phyloP scores from a whole-genome alignment of 1,140 invertebrate species.

The Bicyclus anynana region DNA sequence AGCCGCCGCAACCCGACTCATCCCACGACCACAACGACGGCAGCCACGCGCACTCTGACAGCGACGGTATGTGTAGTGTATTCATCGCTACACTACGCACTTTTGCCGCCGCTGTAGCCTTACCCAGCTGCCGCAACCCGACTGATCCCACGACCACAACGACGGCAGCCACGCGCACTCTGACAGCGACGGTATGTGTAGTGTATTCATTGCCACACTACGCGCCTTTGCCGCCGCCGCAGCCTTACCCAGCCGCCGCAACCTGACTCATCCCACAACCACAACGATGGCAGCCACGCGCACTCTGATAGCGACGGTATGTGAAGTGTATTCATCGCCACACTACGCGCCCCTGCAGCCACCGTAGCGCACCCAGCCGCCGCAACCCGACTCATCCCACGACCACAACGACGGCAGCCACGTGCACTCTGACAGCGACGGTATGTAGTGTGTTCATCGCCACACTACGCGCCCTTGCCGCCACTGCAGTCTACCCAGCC shows the following conservation, averaged over 20 bases:
- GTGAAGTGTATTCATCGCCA: no score
- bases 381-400: constrained; percentile 48
- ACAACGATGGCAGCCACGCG: constrained; percentile 32
- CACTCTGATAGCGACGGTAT: constrained; percentile 59
- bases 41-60: constrained; percentile 43
- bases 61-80: constrained; percentile 58
- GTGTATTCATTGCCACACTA: constrained; percentile 64
- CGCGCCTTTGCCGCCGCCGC: constrained; percentile 49
- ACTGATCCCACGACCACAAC: constrained; percentile 45
- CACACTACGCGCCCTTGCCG: constrained; percentile 53
- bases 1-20: constrained; percentile 47
- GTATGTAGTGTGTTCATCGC: no score
- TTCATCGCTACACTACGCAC: constrained; percentile 59
- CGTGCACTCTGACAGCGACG: constrained; percentile 53
- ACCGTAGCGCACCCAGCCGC: constrained; percentile 45
- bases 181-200: constrained; percentile 59
- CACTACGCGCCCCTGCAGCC: constrained; percentile 54
- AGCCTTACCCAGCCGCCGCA: constrained; percentile 42
- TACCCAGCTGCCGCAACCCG: constrained; percentile 43
- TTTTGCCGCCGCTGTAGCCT: constrained; percentile 49
- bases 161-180: constrained; percentile 38
- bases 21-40: constrained; percentile 43
- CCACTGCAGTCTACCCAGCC: constrained; percentile 50
- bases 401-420: constrained; percentile 39
- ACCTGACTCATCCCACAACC: constrained; percentile 50